Base-by-base conservation (phyloP, 2,888 invertebrate species). In the Leptinotarsa juncta region DNA sequence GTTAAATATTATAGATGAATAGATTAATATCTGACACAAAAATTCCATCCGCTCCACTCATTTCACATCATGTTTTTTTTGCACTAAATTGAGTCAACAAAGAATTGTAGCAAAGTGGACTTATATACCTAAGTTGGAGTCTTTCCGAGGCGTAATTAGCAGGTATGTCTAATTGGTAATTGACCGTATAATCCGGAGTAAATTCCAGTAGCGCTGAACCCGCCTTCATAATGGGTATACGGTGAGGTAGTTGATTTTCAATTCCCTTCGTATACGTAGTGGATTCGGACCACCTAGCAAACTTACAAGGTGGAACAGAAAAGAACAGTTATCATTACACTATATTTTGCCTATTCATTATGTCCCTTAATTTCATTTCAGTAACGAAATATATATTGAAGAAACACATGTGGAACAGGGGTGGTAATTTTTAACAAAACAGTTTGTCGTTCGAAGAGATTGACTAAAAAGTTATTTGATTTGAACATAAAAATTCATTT, bases 161-260 rank as follows among this genome's bases (percentile, higher is more conserved):
- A 82, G 84, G 81, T 81, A 83, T 79, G 79, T 81, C 83, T 84
- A 84, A 85, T 85, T 84, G 84, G 84, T 84, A 84, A 84, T 83
- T 81, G 83, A 82, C 79, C 82, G 80, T 82, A 81, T 83, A 84
- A 84, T 83, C 81, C 78, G 80, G 81, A 80, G 80, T 80, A 80
- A 78, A 83, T 81, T 82, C 81, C 84, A 80, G 84, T 83, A 84
- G 83, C 83, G 69, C 71, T 68, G 76, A 78, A 73, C 74, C 82
- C 83, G 83, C 84, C 83, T 81, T 74, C 16, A 60, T 69, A 57
- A 69, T 69, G 69, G 69, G 69, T 69, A 49, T 57, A 49, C 69
- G 18, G 69, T 26, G 57, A 42, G 42, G 68, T 57, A 42, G 55
- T 32, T 69, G 62, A 42, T 62, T 62, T 62, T 62, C 32, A 57